Conservation (phyloP, 2,113 vertebrate genomes). For the Eretmochelys imbricata region DNA sequence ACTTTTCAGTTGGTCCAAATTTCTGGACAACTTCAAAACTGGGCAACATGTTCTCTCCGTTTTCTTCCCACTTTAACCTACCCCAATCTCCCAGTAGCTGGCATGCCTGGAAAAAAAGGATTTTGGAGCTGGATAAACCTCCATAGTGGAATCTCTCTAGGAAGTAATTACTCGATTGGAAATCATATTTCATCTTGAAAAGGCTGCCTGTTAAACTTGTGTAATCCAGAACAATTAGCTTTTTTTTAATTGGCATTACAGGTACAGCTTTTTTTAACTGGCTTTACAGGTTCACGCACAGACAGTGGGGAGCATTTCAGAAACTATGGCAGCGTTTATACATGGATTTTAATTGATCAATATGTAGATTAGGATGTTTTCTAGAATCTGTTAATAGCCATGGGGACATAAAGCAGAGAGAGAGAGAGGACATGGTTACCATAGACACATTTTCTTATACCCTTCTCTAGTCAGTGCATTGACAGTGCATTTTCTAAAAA, state of each 20-base stretch:
- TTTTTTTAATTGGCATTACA: not conserved
- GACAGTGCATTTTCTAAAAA: slow-evolving; percentile 32
- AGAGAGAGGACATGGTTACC: slow-evolving; percentile 39
- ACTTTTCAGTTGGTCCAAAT: not conserved
- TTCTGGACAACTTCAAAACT: not conserved
- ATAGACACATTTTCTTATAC: slow-evolving; percentile 58
- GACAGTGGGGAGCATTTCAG: not conserved
- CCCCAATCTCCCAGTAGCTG: not conserved
- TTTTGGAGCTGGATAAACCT: not conserved
- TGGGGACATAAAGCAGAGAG: not conserved
- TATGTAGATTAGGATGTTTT: not conserved
- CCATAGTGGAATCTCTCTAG: slow-evolving; percentile 4
- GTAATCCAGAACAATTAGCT: not conserved
- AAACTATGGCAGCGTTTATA: not conserved
- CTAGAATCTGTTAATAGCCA: not conserved
- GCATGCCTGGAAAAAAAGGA: not conserved
- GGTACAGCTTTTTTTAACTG: not conserved
- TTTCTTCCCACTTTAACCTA: not conserved
- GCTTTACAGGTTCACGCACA: not conserved
- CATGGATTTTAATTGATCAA: not conserved
- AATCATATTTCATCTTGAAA: not conserved
- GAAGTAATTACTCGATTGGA: slow-evolving; percentile 9
- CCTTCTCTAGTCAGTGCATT: slow-evolving; percentile 30
- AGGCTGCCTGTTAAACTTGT: not conserved
- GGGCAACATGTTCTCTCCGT: not conserved